Percentiles rank a stretch among this genome's conserved stretches.
Conservation (phyloP, 2,888 invertebrate genomes). For the Acanthosepion esculentum region DNA sequence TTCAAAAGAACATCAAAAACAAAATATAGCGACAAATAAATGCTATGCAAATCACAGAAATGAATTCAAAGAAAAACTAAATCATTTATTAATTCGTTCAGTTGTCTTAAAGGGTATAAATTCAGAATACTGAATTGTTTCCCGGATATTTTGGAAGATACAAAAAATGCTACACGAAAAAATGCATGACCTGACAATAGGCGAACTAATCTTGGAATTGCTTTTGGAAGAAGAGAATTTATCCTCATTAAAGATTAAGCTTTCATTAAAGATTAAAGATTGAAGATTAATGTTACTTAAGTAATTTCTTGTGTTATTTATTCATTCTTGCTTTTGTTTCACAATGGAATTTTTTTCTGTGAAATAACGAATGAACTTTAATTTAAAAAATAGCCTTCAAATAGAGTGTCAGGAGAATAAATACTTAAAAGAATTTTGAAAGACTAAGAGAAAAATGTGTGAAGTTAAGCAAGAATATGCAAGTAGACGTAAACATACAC, state of each 20-base stretch:
- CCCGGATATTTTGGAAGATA: background rate
- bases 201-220: background rate
- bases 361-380: background rate
- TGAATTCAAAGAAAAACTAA: background rate
- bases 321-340: background rate
- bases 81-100: background rate
- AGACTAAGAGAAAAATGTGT: background rate
- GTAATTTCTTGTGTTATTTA: too few relatives aligned
- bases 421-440: background rate
- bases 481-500: background rate
- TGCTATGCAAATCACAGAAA: background rate
- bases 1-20: background rate
- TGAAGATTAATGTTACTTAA: background rate
- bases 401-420: too few relatives aligned
- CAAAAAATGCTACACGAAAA: background rate
- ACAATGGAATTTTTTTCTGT: background rate
- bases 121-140: background rate
- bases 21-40: constrained; percentile 35
- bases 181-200: background rate
- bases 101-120: background rate
- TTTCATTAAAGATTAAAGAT: too few relatives aligned
- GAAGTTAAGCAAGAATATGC: background rate
- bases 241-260: background rate
- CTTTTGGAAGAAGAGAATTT: background rate
- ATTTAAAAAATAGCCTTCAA: too few relatives aligned